phyloP scores from a whole-genome alignment of 2,113 vertebrate genomes.

The Mesocricetus auratus region DNA sequence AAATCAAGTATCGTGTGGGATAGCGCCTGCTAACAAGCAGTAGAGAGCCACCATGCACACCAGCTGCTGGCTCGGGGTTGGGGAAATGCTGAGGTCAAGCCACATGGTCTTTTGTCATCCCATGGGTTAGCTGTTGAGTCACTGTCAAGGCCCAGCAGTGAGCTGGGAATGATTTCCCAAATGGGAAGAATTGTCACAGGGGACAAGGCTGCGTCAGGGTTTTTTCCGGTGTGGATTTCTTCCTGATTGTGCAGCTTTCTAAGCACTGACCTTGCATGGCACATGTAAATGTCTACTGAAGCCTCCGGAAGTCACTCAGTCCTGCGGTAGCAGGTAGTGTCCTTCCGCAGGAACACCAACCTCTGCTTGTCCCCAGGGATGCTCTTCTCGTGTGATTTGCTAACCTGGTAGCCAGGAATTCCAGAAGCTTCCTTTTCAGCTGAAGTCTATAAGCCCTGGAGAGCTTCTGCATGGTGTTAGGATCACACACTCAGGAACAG shows the following conservation, averaged over 20 bases:
- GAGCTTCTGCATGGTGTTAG: neutral
- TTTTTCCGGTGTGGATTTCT: neutral
- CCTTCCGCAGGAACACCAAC: neutral
- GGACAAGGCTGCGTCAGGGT: neutral
- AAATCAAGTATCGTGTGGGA: neutral
- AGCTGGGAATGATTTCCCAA: neutral
- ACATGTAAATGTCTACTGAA: rapidly evolving
- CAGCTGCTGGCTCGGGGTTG: neutral
- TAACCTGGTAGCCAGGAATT: neutral
- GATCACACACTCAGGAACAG: neutral
- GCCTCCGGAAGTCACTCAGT: neutral
- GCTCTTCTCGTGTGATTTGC: neutral
- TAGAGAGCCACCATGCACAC: rapidly evolving
- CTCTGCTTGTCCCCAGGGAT: neutral
- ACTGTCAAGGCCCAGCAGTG: rapidly evolving
- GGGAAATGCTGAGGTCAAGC: rapidly evolving
- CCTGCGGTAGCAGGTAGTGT: no score
- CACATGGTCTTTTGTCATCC: rapidly evolving
- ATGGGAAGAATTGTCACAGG: neutral
- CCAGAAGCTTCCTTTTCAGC: neutral
- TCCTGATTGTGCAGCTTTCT: rapidly evolving
- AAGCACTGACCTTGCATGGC: no score
- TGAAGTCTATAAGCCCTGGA: neutral
- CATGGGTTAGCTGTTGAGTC: rapidly evolving
- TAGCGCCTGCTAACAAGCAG: neutral